Evolutionary conservation across 2,113 vertebrate species (phyloP).

Genomic region (Pithys albifrons): DNA sequence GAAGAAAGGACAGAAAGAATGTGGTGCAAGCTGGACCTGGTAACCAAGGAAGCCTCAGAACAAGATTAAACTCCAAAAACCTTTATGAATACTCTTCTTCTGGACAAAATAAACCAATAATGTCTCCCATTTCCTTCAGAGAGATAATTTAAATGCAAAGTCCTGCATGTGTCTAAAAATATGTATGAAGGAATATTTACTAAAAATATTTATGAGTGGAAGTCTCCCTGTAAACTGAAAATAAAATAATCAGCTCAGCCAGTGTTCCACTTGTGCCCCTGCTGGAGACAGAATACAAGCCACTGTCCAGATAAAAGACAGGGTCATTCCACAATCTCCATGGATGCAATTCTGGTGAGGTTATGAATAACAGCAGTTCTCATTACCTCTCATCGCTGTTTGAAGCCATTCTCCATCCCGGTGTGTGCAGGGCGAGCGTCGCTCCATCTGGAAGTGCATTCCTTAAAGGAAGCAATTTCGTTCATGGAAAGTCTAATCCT

Average conservation of each 20-base stretch:
- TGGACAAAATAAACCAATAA: neutral
- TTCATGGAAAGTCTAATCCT: neutral
- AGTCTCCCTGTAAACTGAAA: constrained; percentile 4
- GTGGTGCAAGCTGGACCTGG: neutral
- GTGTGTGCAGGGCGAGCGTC: neutral
- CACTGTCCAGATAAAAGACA: neutral
- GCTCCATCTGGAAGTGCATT: neutral
- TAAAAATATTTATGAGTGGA: neutral
- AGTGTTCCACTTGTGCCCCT: neutral
- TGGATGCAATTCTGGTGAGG: neutral
- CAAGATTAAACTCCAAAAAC: neutral
- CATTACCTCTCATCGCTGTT: neutral
- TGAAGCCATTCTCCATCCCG: neutral
- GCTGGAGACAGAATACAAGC: neutral
- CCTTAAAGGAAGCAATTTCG: constrained; percentile 1
- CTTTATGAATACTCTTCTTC: neutral
- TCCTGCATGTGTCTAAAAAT: neutral
- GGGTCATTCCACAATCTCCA: neutral
- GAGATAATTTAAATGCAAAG: neutral
- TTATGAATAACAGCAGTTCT: constrained; percentile 13
- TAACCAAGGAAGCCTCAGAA: neutral
- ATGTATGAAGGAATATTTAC: too few species aligned
- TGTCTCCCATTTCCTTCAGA: neutral
- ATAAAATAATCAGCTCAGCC: neutral
- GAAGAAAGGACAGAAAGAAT: neutral